Percentiles rank a stretch among this genome's conserved stretches.
Evolutionary conservation across 2,888 invertebrate species (phyloP).

Genomic region (Adela reaumurella): DNA sequence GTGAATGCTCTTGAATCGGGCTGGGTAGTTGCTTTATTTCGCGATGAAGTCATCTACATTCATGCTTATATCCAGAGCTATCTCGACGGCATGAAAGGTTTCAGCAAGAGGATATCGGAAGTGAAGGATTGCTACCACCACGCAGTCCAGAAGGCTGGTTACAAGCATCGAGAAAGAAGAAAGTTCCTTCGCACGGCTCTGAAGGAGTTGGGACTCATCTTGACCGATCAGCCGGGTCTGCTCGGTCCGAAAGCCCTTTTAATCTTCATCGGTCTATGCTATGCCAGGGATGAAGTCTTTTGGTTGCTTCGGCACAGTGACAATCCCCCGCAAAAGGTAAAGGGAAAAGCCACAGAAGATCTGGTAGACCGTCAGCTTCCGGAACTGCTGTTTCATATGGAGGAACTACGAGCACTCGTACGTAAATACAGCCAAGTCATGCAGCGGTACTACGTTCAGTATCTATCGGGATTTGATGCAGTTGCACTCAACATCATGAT

Average conservation of each 20-base stretch:
- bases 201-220: slow-evolving; percentile 89
- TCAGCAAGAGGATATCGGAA: slow-evolving; percentile 88
- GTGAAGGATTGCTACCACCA: slow-evolving; percentile 92
- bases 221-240: slow-evolving; percentile 97
- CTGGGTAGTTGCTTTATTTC: slow-evolving; percentile 90
- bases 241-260: slow-evolving; percentile 95
- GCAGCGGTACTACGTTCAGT: slow-evolving; percentile 97
- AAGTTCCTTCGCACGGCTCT: slow-evolving; percentile 94
- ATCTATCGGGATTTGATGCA: slow-evolving; percentile 93
- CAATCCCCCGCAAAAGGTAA: slow-evolving; percentile 88
- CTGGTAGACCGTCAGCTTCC: slow-evolving; percentile 94
- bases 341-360: slow-evolving; percentile 87
- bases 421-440: slow-evolving; percentile 96
- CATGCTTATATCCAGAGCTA: slow-evolving; percentile 90
- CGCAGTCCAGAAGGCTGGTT: slow-evolving; percentile 86
- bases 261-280: slow-evolving; percentile 93
- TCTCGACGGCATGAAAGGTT: slow-evolving; percentile 94
- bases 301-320: slow-evolving; percentile 97
- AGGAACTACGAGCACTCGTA: slow-evolving; percentile 90
- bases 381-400: slow-evolving; percentile 96
- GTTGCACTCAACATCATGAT: slow-evolving; percentile 83
- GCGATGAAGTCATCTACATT: slow-evolving; percentile 96
- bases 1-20: slow-evolving; percentile 86
- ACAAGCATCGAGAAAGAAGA: slow-evolving; percentile 90
- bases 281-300: slow-evolving; percentile 94